phyloP scores from a whole-genome alignment of 92 coral and sea anemone species.

The Phenganax marumi region DNA sequence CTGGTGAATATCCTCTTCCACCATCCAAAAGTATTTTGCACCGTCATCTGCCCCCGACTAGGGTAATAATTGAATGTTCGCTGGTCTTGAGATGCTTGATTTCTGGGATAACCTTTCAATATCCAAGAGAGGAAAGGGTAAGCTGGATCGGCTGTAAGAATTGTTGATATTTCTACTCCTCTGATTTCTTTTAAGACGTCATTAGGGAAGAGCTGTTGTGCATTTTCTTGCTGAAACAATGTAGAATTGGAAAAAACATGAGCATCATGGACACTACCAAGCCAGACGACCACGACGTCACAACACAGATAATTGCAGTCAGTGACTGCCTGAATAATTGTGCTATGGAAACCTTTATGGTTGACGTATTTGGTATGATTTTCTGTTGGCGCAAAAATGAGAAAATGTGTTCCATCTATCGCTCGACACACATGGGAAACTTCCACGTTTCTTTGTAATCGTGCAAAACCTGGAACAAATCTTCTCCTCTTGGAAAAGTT shows the following conservation, averaged over 20 bases:
- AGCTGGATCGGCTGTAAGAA: slow-evolving; percentile 56
- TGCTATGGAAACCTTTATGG: slow-evolving; percentile 54
- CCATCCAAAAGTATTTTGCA: slow-evolving; percentile 59
- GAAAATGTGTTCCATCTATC: slow-evolving; percentile 46
- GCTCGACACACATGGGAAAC: slow-evolving; percentile 46
- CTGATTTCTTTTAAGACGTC: slow-evolving; percentile 39
- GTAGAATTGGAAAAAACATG: slow-evolving; percentile 43
- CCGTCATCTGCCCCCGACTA: slow-evolving; percentile 58
- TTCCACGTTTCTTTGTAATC: slow-evolving; percentile 49
- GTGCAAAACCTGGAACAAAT: neutral
- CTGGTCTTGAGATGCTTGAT: slow-evolving; percentile 33
- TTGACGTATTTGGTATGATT: slow-evolving; percentile 55
- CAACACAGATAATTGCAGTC: slow-evolving; percentile 58
- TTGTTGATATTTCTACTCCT: slow-evolving; percentile 41
- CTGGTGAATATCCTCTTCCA: slow-evolving; percentile 55
- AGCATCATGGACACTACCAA: slow-evolving; percentile 65
- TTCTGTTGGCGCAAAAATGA: slow-evolving; percentile 51
- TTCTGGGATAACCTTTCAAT: slow-evolving; percentile 55
- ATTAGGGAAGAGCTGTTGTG: slow-evolving; percentile 35
- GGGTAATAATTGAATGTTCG: slow-evolving; percentile 47
- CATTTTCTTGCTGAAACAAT: slow-evolving; percentile 44
- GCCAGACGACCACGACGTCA: slow-evolving; percentile 68
- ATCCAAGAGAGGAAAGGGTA: slow-evolving; percentile 62
- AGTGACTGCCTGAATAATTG: slow-evolving; percentile 54
- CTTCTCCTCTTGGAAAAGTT: slow-evolving; percentile 21